Conservation (phyloP, 2,888 invertebrate species). For the Dryococelus australis region DNA sequence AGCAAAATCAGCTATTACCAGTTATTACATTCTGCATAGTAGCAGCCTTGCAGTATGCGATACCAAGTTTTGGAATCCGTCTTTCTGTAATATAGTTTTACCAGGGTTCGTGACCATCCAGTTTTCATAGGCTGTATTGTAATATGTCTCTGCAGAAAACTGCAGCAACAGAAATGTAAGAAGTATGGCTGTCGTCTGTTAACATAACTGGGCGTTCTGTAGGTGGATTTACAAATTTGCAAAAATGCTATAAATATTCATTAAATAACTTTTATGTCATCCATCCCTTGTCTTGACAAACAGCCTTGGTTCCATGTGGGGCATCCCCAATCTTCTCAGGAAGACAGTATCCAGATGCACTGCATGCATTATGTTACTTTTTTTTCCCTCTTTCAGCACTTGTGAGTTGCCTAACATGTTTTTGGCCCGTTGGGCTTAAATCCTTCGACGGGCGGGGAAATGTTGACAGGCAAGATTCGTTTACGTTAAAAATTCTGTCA, state of each 20-base stretch:
- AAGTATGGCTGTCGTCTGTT: background rate
- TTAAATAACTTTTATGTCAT: background rate
- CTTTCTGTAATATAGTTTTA: background rate
- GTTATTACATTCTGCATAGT: background rate
- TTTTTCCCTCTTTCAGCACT: background rate
- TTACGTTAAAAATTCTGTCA: no score
- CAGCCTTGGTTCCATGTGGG: background rate
- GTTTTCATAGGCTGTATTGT: background rate
- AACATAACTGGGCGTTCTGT: background rate
- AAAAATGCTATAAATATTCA: background rate
- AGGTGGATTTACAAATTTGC: background rate
- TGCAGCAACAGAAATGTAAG: background rate
- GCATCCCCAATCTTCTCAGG: background rate
- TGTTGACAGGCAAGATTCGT: no score
- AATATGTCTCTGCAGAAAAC: background rate
- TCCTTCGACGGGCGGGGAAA: no score
- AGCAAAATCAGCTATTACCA: background rate
- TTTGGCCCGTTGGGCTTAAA: no score
- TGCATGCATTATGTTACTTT: background rate
- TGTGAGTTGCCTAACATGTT: background rate
- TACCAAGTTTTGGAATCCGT: background rate
- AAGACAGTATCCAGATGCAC: background rate
- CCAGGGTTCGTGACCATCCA: background rate
- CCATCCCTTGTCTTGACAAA: background rate
- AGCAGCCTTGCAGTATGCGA: background rate